Conservation (phyloP, 2,113 vertebrate species). For the Trogon melanurus region DNA sequence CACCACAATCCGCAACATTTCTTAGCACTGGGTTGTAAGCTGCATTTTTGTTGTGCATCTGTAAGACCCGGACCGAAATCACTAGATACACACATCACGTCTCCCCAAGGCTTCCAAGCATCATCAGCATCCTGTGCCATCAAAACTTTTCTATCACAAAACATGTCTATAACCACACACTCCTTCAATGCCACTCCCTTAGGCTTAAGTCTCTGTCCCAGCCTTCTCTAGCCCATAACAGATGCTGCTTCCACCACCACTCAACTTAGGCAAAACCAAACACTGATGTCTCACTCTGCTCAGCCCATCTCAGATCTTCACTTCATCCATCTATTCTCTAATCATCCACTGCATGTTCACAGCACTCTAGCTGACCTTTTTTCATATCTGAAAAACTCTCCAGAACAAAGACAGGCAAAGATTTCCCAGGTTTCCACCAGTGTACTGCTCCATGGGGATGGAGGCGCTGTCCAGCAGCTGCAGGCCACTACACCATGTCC, state of each 20-base stretch:
- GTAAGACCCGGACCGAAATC: background rate
- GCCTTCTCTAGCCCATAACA: background rate
- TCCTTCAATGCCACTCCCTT: background rate
- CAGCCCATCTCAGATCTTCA: background rate
- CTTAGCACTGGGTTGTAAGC: background rate
- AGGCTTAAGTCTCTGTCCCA: background rate
- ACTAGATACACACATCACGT: background rate
- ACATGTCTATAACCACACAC: fast-evolving
- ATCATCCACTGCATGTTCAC: fast-evolving
- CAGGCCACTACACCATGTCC: background rate
- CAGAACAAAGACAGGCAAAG: background rate
- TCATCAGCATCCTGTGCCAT: background rate
- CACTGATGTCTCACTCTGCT: background rate
- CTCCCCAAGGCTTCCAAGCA: background rate
- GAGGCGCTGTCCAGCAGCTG: background rate
- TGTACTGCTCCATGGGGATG: fast-evolving
- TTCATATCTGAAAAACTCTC: background rate
- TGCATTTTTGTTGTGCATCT: background rate
- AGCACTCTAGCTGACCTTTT: background rate
- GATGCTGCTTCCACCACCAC: background rate
- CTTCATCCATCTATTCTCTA: background rate
- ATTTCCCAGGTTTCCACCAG: background rate
- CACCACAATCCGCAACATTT: background rate
- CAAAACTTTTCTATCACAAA: background rate
- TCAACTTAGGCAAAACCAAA: too few species aligned